Evolutionary conservation across 1,140 invertebrate species (phyloP), one percentile per base, ranked within the genome.

Genomic region (Ptiloglossa arizonensis): DNA sequence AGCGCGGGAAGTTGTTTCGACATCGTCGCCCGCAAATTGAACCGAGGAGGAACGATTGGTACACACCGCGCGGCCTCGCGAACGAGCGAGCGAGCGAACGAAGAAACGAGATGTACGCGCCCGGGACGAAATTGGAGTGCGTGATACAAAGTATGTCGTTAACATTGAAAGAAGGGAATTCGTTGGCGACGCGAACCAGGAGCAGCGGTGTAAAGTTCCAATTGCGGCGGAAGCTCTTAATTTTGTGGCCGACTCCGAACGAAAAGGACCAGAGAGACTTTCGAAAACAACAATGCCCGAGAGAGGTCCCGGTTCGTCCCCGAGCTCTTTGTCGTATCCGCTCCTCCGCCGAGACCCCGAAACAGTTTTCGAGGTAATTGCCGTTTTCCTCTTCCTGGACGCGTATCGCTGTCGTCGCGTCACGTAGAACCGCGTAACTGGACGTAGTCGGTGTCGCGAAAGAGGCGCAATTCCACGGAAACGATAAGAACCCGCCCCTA

Each of bases 191-290:
- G 46, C n/a, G n/a, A n/a, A n/a, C n/a, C n/a, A n/a, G n/a, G n/a
- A n/a, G n/a, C n/a, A n/a, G 4, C 44, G 48, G 44, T 68, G 9
- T 48, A 32, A 66, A 71, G 54, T 78, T 79, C 68, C 46, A 78
- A 41, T 70, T 64, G 57, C 64, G 57, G 74, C 86, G 86, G 86
- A 87, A 89, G 80, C 74, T 86, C 82, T 86, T 86, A 81, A 87
- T 87, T 86, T 87, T 67, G 83, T 41, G 79, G 79, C 83, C 54
- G 64, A 59, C 74, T 68, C 71, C 68, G 46, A 57, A 22, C 27
- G 64, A 68, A 60, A 72, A 68, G 29, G 48, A 22, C 44, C 24
- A 66, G 22, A n/a, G n/a, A n/a, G n/a, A 46, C 66, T 80, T 83
- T 73, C 75, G 57, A 72, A 76, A 85, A 80, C 44, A 29, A 68